Base-by-base conservation (phyloP, 2,888 invertebrate genomes). In the Mayetiola destructor region DNA sequence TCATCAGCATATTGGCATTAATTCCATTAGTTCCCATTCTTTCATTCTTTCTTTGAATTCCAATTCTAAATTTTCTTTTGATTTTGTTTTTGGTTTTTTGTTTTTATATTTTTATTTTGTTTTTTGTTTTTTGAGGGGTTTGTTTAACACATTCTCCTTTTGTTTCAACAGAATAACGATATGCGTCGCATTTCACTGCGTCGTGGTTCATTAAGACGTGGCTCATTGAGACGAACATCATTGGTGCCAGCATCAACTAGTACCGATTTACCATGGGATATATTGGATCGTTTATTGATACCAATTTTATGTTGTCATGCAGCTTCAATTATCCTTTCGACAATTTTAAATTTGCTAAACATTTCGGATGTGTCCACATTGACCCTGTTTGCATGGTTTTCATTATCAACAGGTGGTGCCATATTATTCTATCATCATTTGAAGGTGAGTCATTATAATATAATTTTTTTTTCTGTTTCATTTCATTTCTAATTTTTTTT, bases 361-460 rank as follows among this genome's bases (percentile, higher is more conserved):
- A 81, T 88, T 62, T 86, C 86, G 61, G 80, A 82, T 65, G 77
- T 87, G 60, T 84, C 87, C 10, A 83, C 85, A 57, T 82, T 88
- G 69, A 82, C 85, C 9, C 76, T 88, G 18, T 88, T 88, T 70
- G 79, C 87, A 32, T 81, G 85, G 77, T 84, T 88, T 67, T 75
- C 83, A 55, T 76, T 85, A 65, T 83, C 84, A 55, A 80, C 82
- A 59, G 77, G 84, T 60, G 85, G 85, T 27, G 82, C 83, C 2
- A 82, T 88, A 10, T 76, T 88, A 70, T 88, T 88, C 72, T 89
- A 88, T 72, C 88, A 88, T 66, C 88, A 87, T 67, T 75, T 89
- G 55, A 87, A 87, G 84, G 88, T 87, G 74, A 12, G 36, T 42
- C 6, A 2, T 9, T 42, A 23, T 39, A 18, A 39, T 21, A 4